Conservation (phyloP, 35 echinoderm and acorn worm species). For the Amphiura filiformis region DNA sequence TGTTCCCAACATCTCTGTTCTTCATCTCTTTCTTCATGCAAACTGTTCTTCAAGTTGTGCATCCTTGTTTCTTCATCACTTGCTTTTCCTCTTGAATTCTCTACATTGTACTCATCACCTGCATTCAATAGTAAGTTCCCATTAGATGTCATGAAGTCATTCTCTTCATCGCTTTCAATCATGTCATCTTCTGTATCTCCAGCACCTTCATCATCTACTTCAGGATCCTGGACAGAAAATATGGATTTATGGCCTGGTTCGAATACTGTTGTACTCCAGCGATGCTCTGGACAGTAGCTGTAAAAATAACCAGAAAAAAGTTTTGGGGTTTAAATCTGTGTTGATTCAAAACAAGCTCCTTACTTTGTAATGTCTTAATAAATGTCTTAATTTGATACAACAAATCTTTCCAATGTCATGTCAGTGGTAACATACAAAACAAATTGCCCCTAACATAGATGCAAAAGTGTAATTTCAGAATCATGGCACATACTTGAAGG, state of each 20-base stretch:
- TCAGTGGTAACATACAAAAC: too few species aligned
- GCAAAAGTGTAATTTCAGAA: too few species aligned
- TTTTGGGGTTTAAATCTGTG: too few species aligned
- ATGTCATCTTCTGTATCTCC: conserved; percentile 14
- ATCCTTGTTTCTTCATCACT: not conserved
- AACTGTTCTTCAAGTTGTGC: not conserved
- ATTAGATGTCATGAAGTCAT: not conserved
- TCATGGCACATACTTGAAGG: too few species aligned
- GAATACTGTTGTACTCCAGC: conserved; percentile 57
- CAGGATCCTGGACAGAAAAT: conserved; percentile 38
- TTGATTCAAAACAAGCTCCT: not conserved
- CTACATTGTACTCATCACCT: not conserved
- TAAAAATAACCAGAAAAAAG: not conserved
- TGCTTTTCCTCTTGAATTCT: not conserved
- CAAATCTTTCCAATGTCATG: too few species aligned
- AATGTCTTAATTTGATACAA: too few species aligned
- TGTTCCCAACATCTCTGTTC: not conserved
- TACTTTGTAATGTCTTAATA: too few species aligned
- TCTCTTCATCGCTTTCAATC: conserved; percentile 2
- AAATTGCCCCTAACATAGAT: too few species aligned
- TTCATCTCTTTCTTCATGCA: not conserved
- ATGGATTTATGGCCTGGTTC: conserved; percentile 76
- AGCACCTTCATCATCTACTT: conserved; percentile 39
- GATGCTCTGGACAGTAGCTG: conserved; percentile 79
- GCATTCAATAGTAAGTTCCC: not conserved